A percentile compares a stretch with the other conserved stretches of the same genome.
These are phyloP conservation scores for Nymphicus hollandicus DNA, from an alignment of 2,113 vertebrate species.

Conservation along the genomic window DNA sequence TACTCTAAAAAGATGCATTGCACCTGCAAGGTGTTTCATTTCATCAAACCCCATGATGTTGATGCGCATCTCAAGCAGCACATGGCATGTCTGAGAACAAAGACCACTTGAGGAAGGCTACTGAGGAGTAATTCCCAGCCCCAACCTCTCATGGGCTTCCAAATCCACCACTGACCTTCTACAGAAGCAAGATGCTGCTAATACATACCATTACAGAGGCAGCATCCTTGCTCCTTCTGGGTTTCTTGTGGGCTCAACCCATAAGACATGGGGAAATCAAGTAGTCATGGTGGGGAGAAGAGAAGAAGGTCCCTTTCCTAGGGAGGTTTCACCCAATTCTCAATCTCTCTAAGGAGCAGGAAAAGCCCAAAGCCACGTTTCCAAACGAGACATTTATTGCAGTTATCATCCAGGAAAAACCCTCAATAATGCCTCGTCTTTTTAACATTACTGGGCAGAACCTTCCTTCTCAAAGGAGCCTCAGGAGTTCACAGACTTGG, in stretches of 20 bases:
- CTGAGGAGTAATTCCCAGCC: background rate
- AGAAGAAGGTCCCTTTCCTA: background rate
- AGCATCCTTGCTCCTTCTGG: background rate
- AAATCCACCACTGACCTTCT: background rate
- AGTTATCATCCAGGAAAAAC: conserved; percentile 16
- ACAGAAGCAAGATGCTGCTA: background rate
- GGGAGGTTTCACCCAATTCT: background rate
- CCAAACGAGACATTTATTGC: background rate
- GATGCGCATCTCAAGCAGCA: background rate
- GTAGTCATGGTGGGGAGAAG: accelerated
- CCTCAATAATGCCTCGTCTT: conserved; percentile 1
- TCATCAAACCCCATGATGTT: background rate
- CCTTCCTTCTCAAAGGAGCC: conserved; percentile 11
- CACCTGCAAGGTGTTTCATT: background rate
- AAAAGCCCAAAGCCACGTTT: background rate
- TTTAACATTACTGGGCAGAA: conserved; percentile 15
- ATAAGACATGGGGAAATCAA: background rate
- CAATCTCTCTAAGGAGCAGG: background rate
- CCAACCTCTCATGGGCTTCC: background rate
- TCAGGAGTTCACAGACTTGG: conserved; percentile 46
- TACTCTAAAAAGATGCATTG: background rate
- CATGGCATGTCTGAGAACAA: background rate
- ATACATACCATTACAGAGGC: accelerated
- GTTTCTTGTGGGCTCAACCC: background rate
- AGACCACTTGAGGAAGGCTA: background rate